Base-by-base conservation (phyloP, 2,797 vertebrate species). In the Coranthus polyacanthus region DNA sequence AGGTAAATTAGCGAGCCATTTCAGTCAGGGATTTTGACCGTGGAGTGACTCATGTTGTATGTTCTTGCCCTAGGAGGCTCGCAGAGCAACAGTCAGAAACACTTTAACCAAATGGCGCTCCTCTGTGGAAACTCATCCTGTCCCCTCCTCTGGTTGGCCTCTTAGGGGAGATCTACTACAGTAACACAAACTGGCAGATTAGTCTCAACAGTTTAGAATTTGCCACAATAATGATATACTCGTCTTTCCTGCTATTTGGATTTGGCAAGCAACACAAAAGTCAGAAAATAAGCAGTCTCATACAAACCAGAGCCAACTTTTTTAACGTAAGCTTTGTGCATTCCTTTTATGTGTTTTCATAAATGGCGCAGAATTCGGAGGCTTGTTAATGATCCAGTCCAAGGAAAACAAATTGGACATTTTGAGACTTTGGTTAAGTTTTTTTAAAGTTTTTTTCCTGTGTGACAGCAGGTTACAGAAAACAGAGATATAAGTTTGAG, bases 161-260 rank as follows among this genome's bases (percentile, higher is more conserved):
- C 81, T 61, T 58, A 39, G 75, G 72, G 60, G 41, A 78, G 60
- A 79, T 75, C 68, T 80, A 54, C 63, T 74, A 78, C 65, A 44
- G 67, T 84, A 86, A 90, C 77, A 62, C 72, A 81, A 86, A 65
- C 68, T 87, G 90, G 89, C 88, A 91, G 71, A 73, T 72, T 83
- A 84, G 86, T 90, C 89, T 89, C 72, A 84, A 88, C 81, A 76
- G 80, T 89, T 90, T 84, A 85, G 63, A 84, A 66, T 78, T 84
- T 75, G 78, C 81, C 68, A 85, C 81, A 86, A 81, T 80, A 85
- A 81, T 47, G 38, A 62, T 52, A 72, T 68, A 66, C 55, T 74
- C 53, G 39, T 68, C 57, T 60, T 54, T 66, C 45, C 50, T 69
- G 68, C 58, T 77, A 21, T 59, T 68, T 45, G 72, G 68, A 32